Percentiles rank a stretch among this genome's conserved stretches.
phyloP scores from a whole-genome alignment of 2,888 invertebrate species.

The Pilophorus perplexus region DNA sequence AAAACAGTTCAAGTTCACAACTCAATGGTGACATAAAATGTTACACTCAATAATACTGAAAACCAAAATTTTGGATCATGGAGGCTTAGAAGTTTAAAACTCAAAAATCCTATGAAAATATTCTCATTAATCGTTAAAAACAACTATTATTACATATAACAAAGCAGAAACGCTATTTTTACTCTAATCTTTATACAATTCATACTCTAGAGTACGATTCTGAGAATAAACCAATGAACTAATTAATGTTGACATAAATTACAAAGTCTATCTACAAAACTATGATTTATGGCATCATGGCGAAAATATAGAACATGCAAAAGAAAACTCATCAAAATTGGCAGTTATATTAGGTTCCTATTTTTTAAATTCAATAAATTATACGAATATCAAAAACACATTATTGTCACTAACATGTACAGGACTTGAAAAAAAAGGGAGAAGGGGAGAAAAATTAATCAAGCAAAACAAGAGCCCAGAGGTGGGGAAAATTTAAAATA shows the following conservation, averaged over 20 bases:
- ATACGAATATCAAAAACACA: slow-evolving; percentile 37
- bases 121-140: slow-evolving; percentile 15
- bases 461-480: slow-evolving; percentile 19
- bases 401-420: slow-evolving; percentile 47
- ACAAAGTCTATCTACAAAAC: slow-evolving; percentile 33
- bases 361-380: slow-evolving; percentile 42
- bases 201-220: slow-evolving; percentile 31
- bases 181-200: slow-evolving; percentile 31
- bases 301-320: slow-evolving; percentile 37
- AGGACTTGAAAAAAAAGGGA: no score
- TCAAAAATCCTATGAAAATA: slow-evolving; percentile 28
- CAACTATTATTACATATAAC: slow-evolving; percentile 13
- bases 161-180: slow-evolving; percentile 35
- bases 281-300: slow-evolving; percentile 31
- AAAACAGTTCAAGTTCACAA: slow-evolving; percentile 36
- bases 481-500: no score
- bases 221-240: slow-evolving; percentile 11
- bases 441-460: slow-evolving; percentile 10
- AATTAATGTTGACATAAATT: slow-evolving; percentile 28
- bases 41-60: slow-evolving; percentile 42
- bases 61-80: slow-evolving; percentile 17
- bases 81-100: slow-evolving; percentile 8
- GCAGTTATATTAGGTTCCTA: slow-evolving; percentile 47
- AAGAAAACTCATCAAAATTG: slow-evolving; percentile 33
- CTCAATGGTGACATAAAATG: slow-evolving; percentile 35